Base-by-base conservation (phyloP, 64 coral and sea anemone species). In the Actinia tenebrosa region DNA sequence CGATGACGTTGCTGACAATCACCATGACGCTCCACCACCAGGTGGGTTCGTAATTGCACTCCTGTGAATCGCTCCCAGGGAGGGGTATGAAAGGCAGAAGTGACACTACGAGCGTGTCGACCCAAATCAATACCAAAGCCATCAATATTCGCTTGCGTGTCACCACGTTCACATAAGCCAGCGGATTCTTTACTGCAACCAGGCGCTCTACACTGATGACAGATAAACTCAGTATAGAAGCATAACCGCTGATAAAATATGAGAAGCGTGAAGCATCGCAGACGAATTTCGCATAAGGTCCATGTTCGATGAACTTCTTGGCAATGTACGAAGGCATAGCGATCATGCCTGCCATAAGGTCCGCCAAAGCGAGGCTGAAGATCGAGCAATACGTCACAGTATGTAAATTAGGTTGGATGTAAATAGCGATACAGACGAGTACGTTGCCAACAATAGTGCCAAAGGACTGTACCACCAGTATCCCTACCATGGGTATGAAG, bases 21-120 rank as follows among this genome's bases (percentile, higher is more conserved):
- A 98, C 95, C 92, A 94, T 94, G 4, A 98, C 84, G 22, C 95
- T 98, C 95, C 95, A 98, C 92, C 91, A 93, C 6, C 64, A 83
- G 22, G 92, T 98, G 10, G 95, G 95, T 5, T 91, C 81, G 75
- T 98, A 98, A 17, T 46, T 94, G 37, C 95, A 98, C 78, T 98
- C 92, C 18, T 64, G 71, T 5, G 80, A 45, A 55, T 54, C 43
- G 45, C 64, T 84, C 42, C 63, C 45, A 50, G 93, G 71, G 88
- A 89, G 90, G 7, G 91, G 89, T 16, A 98, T 62, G n/a, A 98
- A 98, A 22, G 95, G 95, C 60, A 98, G 85, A 1, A 89, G 16
- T 17, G 95, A 94, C 11, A 98, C 84, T 1, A 87, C 16, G 15
- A 87, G 25, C 0, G 92, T 80, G 19, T 98, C 95, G 16, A 94